Evolutionary conservation across 2,797 vertebrate genomes (phyloP).

Genomic region (Dipus sagitta): DNA sequence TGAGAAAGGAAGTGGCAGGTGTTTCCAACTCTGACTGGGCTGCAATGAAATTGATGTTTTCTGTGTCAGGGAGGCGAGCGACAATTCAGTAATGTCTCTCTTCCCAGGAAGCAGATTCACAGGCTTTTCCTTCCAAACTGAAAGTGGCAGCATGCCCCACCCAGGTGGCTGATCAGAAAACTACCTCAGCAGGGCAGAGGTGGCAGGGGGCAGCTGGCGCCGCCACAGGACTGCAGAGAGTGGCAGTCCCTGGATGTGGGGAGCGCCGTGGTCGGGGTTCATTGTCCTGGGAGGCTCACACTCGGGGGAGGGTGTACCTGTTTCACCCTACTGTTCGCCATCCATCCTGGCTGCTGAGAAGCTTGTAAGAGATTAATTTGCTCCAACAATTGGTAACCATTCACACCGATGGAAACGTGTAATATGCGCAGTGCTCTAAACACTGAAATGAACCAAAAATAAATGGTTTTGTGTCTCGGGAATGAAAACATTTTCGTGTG

Average conservation of each 20-base stretch:
- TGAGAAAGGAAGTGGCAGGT: constrained; percentile 79
- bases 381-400: constrained; percentile 58
- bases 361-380: constrained; percentile 77
- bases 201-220: constrained; percentile 62
- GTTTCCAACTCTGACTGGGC: constrained; percentile 73
- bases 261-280: constrained; percentile 66
- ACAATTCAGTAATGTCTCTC: constrained; percentile 70
- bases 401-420: constrained; percentile 69
- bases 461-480: constrained; percentile 80
- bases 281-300: constrained; percentile 71
- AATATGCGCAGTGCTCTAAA: constrained; percentile 55
- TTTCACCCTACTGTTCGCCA: constrained; percentile 78
- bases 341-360: constrained; percentile 60
- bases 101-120: constrained; percentile 78
- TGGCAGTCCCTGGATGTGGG: neutral
- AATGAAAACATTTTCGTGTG: constrained; percentile 78
- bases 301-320: constrained; percentile 68
- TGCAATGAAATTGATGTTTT: constrained; percentile 77
- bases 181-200: constrained; percentile 44
- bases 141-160: constrained; percentile 76
- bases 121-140: constrained; percentile 76
- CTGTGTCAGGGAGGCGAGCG: constrained; percentile 66
- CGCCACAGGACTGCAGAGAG: neutral
- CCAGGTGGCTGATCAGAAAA: constrained; percentile 74
- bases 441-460: constrained; percentile 77